phyloP scores from a whole-genome alignment of 2,797 vertebrate species.

The Scleropages formosus region DNA sequence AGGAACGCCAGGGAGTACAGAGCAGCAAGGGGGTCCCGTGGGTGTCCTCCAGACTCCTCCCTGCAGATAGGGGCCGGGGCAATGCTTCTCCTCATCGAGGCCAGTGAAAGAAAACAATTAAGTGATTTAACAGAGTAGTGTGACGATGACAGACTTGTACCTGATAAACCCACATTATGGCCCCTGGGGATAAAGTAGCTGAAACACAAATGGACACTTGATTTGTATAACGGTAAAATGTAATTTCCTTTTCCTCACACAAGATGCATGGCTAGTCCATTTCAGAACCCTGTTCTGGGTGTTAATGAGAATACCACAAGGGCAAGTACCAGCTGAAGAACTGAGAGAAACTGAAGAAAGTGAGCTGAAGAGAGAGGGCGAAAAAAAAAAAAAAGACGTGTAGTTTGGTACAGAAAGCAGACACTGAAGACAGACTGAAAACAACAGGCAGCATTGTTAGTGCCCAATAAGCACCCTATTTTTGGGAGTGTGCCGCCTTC shows the following conservation, averaged over 20 bases:
- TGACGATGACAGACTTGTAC: slow-evolving; percentile 57
- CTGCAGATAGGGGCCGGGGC: slow-evolving; percentile 39
- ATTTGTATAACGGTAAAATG: background rate
- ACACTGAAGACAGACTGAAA: background rate
- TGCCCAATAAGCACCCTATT: too few species aligned
- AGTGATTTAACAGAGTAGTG: slow-evolving; percentile 66
- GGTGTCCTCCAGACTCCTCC: slow-evolving; percentile 55
- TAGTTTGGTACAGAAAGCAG: background rate
- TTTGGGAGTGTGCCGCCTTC: too few species aligned
- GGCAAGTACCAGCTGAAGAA: too few species aligned
- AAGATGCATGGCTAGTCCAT: too few species aligned
- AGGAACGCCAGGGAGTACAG: slow-evolving; percentile 52
- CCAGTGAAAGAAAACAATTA: slow-evolving; percentile 54
- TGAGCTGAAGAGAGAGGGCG: too few species aligned
- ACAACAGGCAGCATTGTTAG: too few species aligned
- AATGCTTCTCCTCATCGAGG: slow-evolving; percentile 30
- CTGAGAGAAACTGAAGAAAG: too few species aligned
- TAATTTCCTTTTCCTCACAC: background rate
- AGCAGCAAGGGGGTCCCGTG: slow-evolving; percentile 21
- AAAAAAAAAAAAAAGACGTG: too few species aligned
- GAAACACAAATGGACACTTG: background rate
- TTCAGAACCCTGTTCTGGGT: too few species aligned
- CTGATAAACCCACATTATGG: slow-evolving; percentile 54
- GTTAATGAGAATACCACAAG: too few species aligned
- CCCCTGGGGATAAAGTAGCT: background rate